Evolutionary conservation across 2,797 vertebrate genomes (phyloP), one percentile per base, ranked within the genome.

Genomic region (Sebastes steindachneri): DNA sequence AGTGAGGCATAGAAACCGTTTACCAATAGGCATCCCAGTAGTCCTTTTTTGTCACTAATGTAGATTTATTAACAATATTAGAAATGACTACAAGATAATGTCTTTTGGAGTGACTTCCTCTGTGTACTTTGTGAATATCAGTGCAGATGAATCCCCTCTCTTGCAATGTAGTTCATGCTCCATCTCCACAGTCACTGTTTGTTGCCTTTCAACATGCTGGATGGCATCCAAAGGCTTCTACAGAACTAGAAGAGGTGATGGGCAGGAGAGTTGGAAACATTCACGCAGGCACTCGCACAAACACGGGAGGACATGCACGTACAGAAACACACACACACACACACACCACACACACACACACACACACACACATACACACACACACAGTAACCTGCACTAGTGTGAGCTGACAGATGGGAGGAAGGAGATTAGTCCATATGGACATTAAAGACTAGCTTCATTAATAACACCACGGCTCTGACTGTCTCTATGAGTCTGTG

Each of bases 351-450:
- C 57, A 67, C 26, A 72, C 17, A 62, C 64, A 21, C 68, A 70
- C 37, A 70, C 37, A 45, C 57, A 67, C 57, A 70, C 19, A 64
- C n/a, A 73, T 60, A 64, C n/a, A 73, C 63, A 17, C 37, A 41
- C 15, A 17, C 45, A 48, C 7, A 74, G 19, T 59, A 74, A 63
- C 76, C 78, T 75, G 80, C 75, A 78, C 64, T 55, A 68, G 80
- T 73, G 72, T 79, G 80, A 68, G 77, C 68, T 85, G 88, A 94
- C 93, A 94, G 92, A 95, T 94, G 93, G 93, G 88, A 88, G 83
- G 85, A 89, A 77, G 77, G 88, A 85, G 86, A 92, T 91, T 81
- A 85, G 81, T 84, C 88, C 93, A 92, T 94, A 91, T 92, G 91
- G 90, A 90, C 84, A 85, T 84, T 90, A 89, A 90, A 93, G 73